Evolutionary conservation across 2,113 vertebrate species (phyloP).

Genomic region (Elephantulus edwardii): DNA sequence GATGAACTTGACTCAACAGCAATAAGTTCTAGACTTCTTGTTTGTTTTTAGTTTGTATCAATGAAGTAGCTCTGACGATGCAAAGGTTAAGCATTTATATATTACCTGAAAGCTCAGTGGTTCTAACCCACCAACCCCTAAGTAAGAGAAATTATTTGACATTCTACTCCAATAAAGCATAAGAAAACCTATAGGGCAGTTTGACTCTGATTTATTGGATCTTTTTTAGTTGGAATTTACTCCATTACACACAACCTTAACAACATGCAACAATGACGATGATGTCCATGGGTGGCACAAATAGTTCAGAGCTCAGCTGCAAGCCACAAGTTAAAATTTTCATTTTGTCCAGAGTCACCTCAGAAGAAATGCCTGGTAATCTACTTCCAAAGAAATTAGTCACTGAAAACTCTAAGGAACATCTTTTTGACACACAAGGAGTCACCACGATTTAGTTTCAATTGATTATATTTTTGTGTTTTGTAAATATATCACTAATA

Average conservation of each 20-base stretch:
- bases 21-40: background rate
- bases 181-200: background rate
- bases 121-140: background rate
- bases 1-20: background rate
- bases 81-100: background rate
- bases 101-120: background rate
- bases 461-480: background rate
- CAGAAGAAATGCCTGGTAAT: background rate
- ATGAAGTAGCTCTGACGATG: background rate
- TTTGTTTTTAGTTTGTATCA: background rate
- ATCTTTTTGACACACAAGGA: background rate
- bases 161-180: background rate
- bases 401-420: background rate
- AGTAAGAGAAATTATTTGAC: background rate
- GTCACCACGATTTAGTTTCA: background rate
- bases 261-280: background rate
- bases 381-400: background rate
- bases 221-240: background rate
- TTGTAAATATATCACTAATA: background rate
- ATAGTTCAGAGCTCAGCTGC: background rate
- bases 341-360: background rate
- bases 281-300: background rate
- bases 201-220: background rate
- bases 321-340: background rate
- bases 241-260: background rate